Evolutionary conservation across 2,888 invertebrate species (phyloP), one percentile per base, ranked within the genome.

Genomic region (Labia minor): DNA sequence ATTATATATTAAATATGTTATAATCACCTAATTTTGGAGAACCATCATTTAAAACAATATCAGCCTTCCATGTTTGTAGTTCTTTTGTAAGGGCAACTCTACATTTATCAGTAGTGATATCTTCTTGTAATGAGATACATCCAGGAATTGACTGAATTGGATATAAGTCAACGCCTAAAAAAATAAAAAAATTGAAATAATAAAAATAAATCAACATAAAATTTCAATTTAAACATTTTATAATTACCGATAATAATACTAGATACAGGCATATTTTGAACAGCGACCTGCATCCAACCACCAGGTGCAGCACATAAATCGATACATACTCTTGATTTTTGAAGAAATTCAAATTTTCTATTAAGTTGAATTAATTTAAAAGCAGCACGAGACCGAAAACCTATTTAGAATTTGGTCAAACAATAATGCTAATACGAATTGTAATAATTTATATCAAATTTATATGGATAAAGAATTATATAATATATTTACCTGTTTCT

Each of bases 271-370:
- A 98, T 97, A 76, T 95, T 93, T 77, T 99, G 91, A 73, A 90
- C 89, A 64, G 97, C 98, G 66, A 99, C 98, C 80, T 94, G 99
- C 89, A 98, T 92, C 98, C 99, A 98, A 72, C 97, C 97, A 75
- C 98, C 98, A 0, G 99, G 99, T 1, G 99, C 99, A 14, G 99
- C 99, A 80, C 99, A 99, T 70, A 99, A 81, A 83, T 99, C 99
- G 74, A 99, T 86, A 72, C 95, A 91, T 82, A 99, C 96, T 82
- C 93, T 85, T 0, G 97, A 92, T 75, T 89, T 90, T 83, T 98
- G 94, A 4, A 99, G 81, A 78, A 99, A 99, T 66, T 94, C 93
- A 80, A 93, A 99, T 77, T 96, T 96, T 70, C 97, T 84, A 79
- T 99, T 99, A 65, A 99, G 78, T 76, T 99, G 99, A 70, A 99